A percentile compares a stretch with the other conserved stretches of the same genome.
Evolutionary conservation across 2,797 vertebrate genomes (phyloP).

Genomic region (Pelochelys cantorii): DNA sequence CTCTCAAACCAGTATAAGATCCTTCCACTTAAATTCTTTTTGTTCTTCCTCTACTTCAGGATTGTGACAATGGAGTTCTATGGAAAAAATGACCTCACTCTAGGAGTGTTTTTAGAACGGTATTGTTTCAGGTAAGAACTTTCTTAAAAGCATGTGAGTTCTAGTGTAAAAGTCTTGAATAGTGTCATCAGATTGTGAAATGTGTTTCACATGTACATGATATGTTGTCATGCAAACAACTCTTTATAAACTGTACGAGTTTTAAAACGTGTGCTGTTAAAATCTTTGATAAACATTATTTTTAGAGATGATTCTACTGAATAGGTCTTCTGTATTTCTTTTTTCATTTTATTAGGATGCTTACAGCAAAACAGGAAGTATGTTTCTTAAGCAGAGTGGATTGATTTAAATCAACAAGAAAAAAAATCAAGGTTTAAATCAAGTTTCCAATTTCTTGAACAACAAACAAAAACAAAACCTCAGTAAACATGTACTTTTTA

Average conservation of each 20-base stretch:
- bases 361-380: neutral
- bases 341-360: neutral
- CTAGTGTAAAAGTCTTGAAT: neutral
- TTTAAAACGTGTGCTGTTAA: neutral
- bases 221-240: neutral
- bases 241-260: too few relatives aligned
- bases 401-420: too few relatives aligned
- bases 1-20: neutral
- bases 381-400: neutral
- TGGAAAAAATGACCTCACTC: constrained; percentile 96
- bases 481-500: too few relatives aligned
- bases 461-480: too few relatives aligned
- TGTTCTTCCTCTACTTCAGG: constrained; percentile 80
- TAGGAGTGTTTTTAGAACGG: constrained; percentile 96
- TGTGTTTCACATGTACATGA: neutral
- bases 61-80: constrained; percentile 99
- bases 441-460: too few relatives aligned
- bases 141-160: too few relatives aligned
- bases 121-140: constrained; percentile 94
- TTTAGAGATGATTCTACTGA: neutral
- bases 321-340: neutral
- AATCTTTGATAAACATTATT: neutral
- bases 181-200: neutral
- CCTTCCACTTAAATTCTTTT: constrained; percentile 34
- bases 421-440: too few relatives aligned